These are phyloP conservation scores for Lepidurus apus DNA, from an alignment of 1,140 invertebrate genomes.

Conservation along the genomic window DNA sequence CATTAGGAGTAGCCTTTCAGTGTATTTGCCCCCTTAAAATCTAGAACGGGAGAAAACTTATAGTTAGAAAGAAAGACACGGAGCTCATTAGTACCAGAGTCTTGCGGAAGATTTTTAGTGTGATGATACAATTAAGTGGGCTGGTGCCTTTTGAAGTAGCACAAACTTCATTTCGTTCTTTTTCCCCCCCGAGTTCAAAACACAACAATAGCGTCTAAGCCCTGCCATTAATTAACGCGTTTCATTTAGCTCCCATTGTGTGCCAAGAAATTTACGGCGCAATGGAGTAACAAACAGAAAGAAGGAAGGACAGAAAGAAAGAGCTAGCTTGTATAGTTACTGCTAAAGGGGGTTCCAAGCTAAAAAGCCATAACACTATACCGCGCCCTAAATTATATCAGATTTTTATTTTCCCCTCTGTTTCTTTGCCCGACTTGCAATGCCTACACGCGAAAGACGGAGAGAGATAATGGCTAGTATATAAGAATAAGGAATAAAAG, in stretches of 20 bases:
- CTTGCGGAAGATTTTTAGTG: background rate
- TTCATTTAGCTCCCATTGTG: constrained; percentile 21
- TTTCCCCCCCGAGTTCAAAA: background rate
- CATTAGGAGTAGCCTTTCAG: too few relatives aligned
- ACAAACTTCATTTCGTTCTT: background rate
- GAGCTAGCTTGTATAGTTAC: background rate
- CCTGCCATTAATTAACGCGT: constrained; percentile 14
- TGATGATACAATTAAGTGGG: constrained; percentile 15
- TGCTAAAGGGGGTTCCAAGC: background rate
- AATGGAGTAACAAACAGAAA: constrained; percentile 11
- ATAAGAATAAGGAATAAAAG: background rate
- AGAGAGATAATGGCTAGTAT: background rate
- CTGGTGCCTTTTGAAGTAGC: background rate
- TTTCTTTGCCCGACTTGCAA: background rate
- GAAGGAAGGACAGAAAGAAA: background rate
- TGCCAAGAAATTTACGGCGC: constrained; percentile 12
- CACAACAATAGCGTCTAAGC: background rate
- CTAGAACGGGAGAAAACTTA: too few relatives aligned
- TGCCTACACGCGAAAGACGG: background rate
- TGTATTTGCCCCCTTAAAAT: too few relatives aligned
- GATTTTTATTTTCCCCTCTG: background rate
- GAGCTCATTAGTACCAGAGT: constrained; percentile 11
- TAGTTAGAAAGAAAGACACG: background rate
- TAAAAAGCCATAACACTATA: background rate
- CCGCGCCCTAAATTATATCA: background rate